Evolutionary conservation across 2,888 invertebrate genomes (phyloP).

Genomic region (Caradrina clavipalpis): DNA sequence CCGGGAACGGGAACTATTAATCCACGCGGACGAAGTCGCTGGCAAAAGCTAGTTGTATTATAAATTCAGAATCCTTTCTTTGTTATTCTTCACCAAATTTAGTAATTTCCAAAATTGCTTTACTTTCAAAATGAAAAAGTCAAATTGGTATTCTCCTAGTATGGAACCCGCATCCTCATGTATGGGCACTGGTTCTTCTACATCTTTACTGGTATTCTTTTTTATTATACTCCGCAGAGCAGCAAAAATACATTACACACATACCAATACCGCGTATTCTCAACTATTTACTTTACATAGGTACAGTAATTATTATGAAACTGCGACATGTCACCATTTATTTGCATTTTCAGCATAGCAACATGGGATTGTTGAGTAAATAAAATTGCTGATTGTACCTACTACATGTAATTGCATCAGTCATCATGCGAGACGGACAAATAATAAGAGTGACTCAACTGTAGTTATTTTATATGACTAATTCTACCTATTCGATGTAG

Average conservation of each 20-base stretch:
- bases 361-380: conserved; percentile 40
- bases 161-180: too few species aligned
- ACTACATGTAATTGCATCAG: conserved; percentile 42
- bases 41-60: too few species aligned
- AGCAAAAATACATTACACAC: neutral
- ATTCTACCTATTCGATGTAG: conserved; percentile 25
- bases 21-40: too few species aligned
- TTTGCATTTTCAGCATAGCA: conserved; percentile 33
- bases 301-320: conserved; percentile 29
- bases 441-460: conserved; percentile 55
- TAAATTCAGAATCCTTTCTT: too few species aligned
- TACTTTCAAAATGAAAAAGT: too few species aligned
- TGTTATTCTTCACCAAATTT: too few species aligned
- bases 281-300: neutral
- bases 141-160: too few species aligned
- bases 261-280: neutral
- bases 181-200: too few species aligned
- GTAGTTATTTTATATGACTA: conserved; percentile 50
- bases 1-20: too few species aligned
- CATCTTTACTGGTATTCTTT: neutral
- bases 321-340: conserved; percentile 18
- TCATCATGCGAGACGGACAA: conserved; percentile 31
- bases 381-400: conserved; percentile 26
- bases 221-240: neutral
- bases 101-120: too few species aligned